A percentile compares a stretch with the other conserved stretches of the same genome.
Conservation (phyloP, 2,113 vertebrate genomes). For the Cheilinus undulatus region DNA sequence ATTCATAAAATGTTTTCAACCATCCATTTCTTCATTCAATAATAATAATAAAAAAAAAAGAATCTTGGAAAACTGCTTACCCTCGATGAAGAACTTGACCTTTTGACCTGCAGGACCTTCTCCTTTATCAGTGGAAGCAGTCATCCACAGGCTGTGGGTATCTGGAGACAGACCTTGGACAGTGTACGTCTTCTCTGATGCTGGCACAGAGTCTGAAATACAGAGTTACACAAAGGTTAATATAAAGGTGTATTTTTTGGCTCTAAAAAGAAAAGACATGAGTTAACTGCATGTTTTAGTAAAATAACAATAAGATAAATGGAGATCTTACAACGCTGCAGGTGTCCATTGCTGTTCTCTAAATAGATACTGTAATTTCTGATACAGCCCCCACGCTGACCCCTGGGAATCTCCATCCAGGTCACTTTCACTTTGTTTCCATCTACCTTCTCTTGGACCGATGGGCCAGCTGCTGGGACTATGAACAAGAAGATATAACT, state of each 20-base stretch:
- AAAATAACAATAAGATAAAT: too few species aligned
- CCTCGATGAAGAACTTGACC: conserved; percentile 51
- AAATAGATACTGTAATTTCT: conserved; percentile 76
- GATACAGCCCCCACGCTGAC: conserved; percentile 76
- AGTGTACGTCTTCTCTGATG: conserved; percentile 30
- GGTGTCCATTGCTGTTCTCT: not conserved
- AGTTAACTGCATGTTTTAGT: too few species aligned
- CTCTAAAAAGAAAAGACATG: too few species aligned
- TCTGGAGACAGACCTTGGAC: conserved; percentile 47
- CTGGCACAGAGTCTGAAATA: conserved; percentile 47
- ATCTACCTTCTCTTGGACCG: conserved; percentile 2
- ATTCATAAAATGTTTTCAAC: too few species aligned
- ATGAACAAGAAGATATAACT: conserved; percentile 17
- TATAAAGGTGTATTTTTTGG: not conserved
- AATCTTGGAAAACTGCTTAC: conserved; percentile 53
- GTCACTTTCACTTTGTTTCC: conserved; percentile 57
- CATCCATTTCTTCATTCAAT: too few species aligned
- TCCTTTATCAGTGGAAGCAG: conserved; percentile 72
- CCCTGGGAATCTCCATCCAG: conserved; percentile 62
- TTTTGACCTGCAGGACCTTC: conserved; percentile 59
- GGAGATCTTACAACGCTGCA: conserved; percentile 21
- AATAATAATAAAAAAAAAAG: too few species aligned
- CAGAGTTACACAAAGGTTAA: not conserved
- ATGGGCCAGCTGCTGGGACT: conserved; percentile 73
- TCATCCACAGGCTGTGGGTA: conserved; percentile 75